These are phyloP conservation scores for Drosophila crucigera DNA, from an alignment of 2,888 invertebrate species.

Conservation along the genomic window DNA sequence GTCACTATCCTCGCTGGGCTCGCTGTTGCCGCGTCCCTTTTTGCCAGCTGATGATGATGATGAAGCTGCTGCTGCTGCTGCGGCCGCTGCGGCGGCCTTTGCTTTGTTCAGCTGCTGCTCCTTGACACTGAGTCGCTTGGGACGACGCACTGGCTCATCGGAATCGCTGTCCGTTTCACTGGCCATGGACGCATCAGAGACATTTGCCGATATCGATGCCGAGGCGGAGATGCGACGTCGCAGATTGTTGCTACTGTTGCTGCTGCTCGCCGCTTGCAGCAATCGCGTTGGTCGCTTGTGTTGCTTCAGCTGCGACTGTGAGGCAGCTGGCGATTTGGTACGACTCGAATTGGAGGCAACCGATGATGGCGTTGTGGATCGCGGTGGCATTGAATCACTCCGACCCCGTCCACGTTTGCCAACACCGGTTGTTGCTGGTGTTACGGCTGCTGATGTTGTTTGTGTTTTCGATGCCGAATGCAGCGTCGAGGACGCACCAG, in stretches of 20 bases:
- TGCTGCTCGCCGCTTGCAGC: conserved; percentile 59
- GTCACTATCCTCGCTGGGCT: conserved; percentile 87
- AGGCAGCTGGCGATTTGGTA: conserved; percentile 88
- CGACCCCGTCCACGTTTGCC: conserved; percentile 86
- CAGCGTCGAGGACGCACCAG: conserved; percentile 5
- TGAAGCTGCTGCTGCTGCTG: neutral
- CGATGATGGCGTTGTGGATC: conserved; percentile 89
- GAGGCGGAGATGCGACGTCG: conserved; percentile 85
- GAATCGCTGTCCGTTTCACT: conserved; percentile 87
- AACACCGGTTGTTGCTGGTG: conserved; percentile 15
- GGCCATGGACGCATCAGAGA: conserved; percentile 87
- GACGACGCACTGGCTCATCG: conserved; percentile 85
- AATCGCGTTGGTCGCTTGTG: conserved; percentile 85
- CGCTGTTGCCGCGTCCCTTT: conserved; percentile 80
- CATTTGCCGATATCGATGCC: conserved; percentile 85
- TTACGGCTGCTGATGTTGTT: conserved; percentile 15
- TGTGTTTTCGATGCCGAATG: conserved; percentile 37
- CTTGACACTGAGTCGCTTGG: conserved; percentile 73
- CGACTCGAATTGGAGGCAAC: conserved; percentile 88
- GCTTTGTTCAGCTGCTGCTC: conserved; percentile 68
- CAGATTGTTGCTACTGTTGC: conserved; percentile 41
- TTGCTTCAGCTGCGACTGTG: conserved; percentile 82
- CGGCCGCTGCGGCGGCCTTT: conserved; percentile 66
- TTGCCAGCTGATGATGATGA: conserved; percentile 20
- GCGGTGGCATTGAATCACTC: conserved; percentile 86